Evolutionary conservation across 1,140 invertebrate species (phyloP).

Genomic region (Pseudachorutes palmiensis): DNA sequence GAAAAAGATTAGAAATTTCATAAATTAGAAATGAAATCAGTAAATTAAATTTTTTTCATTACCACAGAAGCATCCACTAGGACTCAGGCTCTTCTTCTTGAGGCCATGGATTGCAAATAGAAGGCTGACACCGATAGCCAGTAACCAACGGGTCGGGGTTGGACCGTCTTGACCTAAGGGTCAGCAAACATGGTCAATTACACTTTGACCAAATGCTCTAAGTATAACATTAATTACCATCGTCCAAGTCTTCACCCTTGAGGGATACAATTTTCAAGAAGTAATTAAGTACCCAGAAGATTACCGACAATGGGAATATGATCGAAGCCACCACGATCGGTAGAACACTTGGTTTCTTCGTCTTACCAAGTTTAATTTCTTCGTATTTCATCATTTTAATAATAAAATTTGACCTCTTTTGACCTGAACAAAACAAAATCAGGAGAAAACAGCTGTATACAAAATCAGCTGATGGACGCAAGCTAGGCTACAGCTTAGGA

Average conservation of each 20-base stretch:
- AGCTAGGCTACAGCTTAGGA: no score
- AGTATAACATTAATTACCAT: constrained; percentile 21
- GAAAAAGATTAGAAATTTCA: constrained; percentile 1
- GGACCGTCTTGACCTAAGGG: constrained; percentile 55
- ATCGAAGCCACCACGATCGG: constrained; percentile 56
- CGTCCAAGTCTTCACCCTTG: constrained; percentile 38
- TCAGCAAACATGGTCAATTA: background rate
- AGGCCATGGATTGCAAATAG: constrained; percentile 57
- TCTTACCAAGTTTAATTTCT: constrained; percentile 25
- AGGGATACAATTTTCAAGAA: constrained; percentile 53
- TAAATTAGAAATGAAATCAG: background rate
- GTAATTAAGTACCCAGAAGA: constrained; percentile 62
- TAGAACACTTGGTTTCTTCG: constrained; percentile 42
- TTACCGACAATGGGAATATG: constrained; percentile 61
- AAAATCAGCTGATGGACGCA: no score
- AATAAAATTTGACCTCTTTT: background rate
- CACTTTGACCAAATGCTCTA: background rate
- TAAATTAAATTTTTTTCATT: constrained; percentile 27
- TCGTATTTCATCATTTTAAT: constrained; percentile 28
- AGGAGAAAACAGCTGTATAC: no score
- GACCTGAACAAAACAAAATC: background rate
- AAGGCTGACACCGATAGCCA: constrained; percentile 59
- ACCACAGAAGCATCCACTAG: constrained; percentile 64
- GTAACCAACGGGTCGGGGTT: constrained; percentile 63
- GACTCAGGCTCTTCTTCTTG: constrained; percentile 56